Evolutionary conservation across 2,113 vertebrate species (phyloP).

Genomic region (Campylomormyrus tamandua): DNA sequence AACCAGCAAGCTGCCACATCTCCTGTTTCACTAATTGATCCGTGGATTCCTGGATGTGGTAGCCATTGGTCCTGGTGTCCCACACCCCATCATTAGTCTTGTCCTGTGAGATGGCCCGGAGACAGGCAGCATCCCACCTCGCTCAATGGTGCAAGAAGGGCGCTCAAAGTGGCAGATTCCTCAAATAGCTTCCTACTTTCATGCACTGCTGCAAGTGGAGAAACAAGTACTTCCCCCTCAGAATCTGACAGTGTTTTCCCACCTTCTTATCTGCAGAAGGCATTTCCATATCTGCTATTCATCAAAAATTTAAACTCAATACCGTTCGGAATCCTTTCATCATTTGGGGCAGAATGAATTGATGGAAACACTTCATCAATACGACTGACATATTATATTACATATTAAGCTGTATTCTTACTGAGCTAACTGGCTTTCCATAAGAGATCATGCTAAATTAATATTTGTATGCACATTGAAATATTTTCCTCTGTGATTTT

Average conservation of each 20-base stretch:
- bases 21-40: constrained; percentile 70
- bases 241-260: constrained; percentile 54
- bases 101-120: constrained; percentile 67
- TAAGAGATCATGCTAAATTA: background rate
- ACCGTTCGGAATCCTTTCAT: constrained; percentile 46
- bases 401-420: background rate
- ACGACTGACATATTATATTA: background rate
- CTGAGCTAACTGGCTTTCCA: background rate
- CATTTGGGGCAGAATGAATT: constrained; percentile 31
- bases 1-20: constrained; percentile 40
- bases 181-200: constrained; percentile 74
- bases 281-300: constrained; percentile 58
- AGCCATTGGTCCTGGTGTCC: constrained; percentile 14
- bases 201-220: constrained; percentile 63
- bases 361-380: constrained; percentile 13
- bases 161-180: constrained; percentile 66
- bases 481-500: background rate
- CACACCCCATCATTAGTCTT: constrained; percentile 68
- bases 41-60: constrained; percentile 54
- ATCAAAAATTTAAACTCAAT: constrained; percentile 56
- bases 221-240: constrained; percentile 47
- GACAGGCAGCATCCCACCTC: constrained; percentile 58
- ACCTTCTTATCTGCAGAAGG: constrained; percentile 63
- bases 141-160: constrained; percentile 33
- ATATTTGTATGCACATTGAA: background rate